phyloP scores from a whole-genome alignment of 30 jellyfish, hydroid and myxozoan species.

The Pelagia noctiluca region DNA sequence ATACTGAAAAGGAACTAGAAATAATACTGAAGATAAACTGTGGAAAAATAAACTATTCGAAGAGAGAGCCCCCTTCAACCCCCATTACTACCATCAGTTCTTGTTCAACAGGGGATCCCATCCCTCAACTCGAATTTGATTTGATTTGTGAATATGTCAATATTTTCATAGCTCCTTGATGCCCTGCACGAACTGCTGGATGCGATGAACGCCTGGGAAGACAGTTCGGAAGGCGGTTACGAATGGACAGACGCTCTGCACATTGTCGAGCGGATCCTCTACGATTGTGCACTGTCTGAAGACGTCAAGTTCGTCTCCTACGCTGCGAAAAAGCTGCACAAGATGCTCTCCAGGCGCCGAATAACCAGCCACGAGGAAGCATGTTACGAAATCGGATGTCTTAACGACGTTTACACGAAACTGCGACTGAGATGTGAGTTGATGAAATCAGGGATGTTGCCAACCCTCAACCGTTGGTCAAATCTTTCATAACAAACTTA shows the following conservation, averaged over 20 bases:
- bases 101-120: no score
- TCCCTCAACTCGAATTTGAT: no score
- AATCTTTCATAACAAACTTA: constrained; percentile 47
- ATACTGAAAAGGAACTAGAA: no score
- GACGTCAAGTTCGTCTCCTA: constrained; percentile 71
- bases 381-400: constrained; percentile 65
- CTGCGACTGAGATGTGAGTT: constrained; percentile 67
- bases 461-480: constrained; percentile 39
- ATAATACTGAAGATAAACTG: no score
- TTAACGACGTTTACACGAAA: constrained; percentile 51
- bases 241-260: constrained; percentile 95
- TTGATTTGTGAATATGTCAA: no score
- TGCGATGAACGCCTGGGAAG: constrained; percentile 97
- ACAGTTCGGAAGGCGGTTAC: constrained; percentile 93
- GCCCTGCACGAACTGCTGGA: constrained; percentile 71
- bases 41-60: no score
- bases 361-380: constrained; percentile 68
- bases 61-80: no score
- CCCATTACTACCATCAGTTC: no score
- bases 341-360: constrained; percentile 77
- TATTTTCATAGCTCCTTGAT: constrained; percentile 75
- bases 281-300: constrained; percentile 54
- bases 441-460: not conserved
- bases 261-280: constrained; percentile 74
- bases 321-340: constrained; percentile 73